Conservation (phyloP, 2,113 vertebrate genomes). For the Cettia cetti region DNA sequence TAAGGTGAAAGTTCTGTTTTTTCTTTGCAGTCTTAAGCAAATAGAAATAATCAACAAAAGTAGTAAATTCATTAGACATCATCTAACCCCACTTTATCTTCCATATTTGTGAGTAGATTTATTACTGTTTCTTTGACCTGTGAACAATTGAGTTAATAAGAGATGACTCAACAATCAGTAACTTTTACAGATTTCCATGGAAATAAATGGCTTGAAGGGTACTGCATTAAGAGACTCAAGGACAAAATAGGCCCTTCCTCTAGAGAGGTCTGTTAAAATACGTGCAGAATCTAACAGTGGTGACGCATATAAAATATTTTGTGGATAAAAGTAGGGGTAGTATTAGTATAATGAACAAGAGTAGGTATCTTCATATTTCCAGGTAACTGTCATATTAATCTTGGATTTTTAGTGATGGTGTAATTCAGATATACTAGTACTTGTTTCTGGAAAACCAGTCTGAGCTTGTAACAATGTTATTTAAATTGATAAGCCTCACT, state of each 20-base stretch:
- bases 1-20: neutral
- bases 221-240: neutral
- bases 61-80: neutral
- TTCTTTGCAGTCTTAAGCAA: neutral
- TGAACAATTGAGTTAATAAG: slow-evolving; percentile 20
- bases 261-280: neutral
- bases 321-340: neutral
- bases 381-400: neutral
- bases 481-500: neutral
- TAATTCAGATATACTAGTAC: neutral
- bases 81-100: neutral
- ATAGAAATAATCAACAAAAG: neutral
- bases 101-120: neutral
- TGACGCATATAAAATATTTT: neutral
- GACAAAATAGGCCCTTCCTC: neutral
- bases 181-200: neutral
- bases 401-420: neutral
- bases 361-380: neutral
- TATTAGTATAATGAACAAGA: neutral
- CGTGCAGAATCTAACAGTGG: neutral
- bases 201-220: neutral
- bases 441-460: neutral
- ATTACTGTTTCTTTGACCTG: neutral
- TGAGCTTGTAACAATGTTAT: neutral
- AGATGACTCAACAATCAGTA: neutral